Conservation (phyloP, 2,888 invertebrate genomes). For the Neocrepidodera transversa region DNA sequence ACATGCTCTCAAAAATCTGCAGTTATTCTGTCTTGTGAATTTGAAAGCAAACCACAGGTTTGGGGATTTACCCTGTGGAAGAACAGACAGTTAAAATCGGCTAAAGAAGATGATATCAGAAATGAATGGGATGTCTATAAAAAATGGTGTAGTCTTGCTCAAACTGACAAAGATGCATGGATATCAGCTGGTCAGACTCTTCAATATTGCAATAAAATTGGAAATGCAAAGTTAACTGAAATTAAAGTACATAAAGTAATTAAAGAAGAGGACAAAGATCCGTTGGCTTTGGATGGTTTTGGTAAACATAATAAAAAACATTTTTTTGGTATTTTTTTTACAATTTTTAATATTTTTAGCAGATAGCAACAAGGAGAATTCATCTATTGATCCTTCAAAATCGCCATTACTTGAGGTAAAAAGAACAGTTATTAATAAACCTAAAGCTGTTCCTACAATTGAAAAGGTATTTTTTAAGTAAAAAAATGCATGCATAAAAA, state of each 20-base stretch:
- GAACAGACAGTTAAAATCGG: slow-evolving; percentile 64
- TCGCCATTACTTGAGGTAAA: slow-evolving; percentile 26
- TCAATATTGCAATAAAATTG: slow-evolving; percentile 73
- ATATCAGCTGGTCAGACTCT: slow-evolving; percentile 80
- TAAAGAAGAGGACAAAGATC: slow-evolving; percentile 39
- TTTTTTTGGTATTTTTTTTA: slow-evolving; percentile 8
- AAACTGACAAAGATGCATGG: slow-evolving; percentile 78
- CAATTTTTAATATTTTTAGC: slow-evolving; percentile 34
- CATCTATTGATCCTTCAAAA: slow-evolving; percentile 30
- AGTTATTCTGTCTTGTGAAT: slow-evolving; percentile 69
- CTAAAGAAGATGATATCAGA: slow-evolving; percentile 61
- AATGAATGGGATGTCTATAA: slow-evolving; percentile 77
- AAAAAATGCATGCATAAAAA: background rate
- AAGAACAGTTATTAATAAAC: slow-evolving; percentile 27
- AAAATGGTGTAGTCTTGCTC: slow-evolving; percentile 82
- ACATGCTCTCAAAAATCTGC: slow-evolving; percentile 67
- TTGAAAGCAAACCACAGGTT: slow-evolving; percentile 81
- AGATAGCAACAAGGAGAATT: slow-evolving; percentile 48
- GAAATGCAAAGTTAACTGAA: slow-evolving; percentile 72
- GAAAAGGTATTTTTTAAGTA: slow-evolving; percentile 20
- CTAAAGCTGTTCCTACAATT: slow-evolving; percentile 21
- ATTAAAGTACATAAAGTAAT: slow-evolving; percentile 46
- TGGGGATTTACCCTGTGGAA: slow-evolving; percentile 89
- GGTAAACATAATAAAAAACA: slow-evolving; percentile 24
- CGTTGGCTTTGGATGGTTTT: slow-evolving; percentile 41